These are phyloP conservation scores for Poliocrania exsul DNA, from an alignment of 2,797 vertebrate species.

Conservation along the genomic window DNA sequence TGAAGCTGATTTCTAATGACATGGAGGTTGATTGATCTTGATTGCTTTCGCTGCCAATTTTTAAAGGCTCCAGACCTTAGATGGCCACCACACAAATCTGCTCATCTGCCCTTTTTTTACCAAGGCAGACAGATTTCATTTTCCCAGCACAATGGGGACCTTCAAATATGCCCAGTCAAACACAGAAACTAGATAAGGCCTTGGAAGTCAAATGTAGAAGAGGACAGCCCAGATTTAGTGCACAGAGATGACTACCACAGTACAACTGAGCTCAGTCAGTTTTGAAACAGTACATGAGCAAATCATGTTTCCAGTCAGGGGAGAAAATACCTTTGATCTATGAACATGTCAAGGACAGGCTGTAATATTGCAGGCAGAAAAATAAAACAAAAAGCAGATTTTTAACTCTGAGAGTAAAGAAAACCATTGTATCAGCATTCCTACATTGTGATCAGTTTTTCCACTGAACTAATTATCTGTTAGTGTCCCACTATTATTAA, in stretches of 20 bases:
- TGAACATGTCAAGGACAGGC: neutral
- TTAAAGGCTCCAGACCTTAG: neutral
- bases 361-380: neutral
- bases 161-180: constrained; percentile 3
- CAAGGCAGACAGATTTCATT: neutral
- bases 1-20: neutral
- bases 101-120: neutral
- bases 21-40: neutral
- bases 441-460: neutral
- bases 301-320: neutral
- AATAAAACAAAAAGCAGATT: neutral
- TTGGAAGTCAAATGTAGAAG: neutral
- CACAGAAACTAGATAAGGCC: neutral
- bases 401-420: neutral
- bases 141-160: neutral
- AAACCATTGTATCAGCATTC: neutral
- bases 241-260: neutral
- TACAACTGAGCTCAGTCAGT: neutral
- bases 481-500: neutral
- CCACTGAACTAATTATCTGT: neutral
- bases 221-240: neutral
- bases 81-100: neutral
- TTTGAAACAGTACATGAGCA: neutral
- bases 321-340: neutral
- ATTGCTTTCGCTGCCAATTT: neutral